Conservation (phyloP, 2,888 invertebrate genomes). For the Trachelus iudaicus region DNA sequence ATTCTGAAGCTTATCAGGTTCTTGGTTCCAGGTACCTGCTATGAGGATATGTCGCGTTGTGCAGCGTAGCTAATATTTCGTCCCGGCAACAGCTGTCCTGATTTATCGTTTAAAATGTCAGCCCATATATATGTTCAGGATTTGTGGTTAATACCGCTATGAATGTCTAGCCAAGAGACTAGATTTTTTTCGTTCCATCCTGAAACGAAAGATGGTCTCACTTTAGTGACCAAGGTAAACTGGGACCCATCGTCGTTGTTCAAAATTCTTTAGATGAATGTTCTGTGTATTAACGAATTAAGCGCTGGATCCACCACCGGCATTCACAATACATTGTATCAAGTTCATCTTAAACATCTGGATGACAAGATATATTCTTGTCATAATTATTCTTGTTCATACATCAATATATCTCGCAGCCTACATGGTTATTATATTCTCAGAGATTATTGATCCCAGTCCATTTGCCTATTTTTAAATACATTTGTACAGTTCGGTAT, state of each 20-base stretch:
- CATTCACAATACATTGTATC: background rate
- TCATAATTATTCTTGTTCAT: background rate
- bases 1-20: conserved; percentile 41
- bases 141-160: conserved; percentile 47
- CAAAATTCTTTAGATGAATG: conserved; percentile 41
- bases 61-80: conserved; percentile 47
- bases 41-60: conserved; percentile 57
- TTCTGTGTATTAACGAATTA: conserved; percentile 33
- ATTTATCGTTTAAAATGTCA: conserved; percentile 49
- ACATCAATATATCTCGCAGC: background rate
- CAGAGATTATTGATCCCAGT: background rate
- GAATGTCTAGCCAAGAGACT: conserved; percentile 42
- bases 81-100: conserved; percentile 45
- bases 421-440: background rate
- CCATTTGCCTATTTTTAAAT: background rate
- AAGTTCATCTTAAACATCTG: background rate
- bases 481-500: background rate
- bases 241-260: conserved; percentile 33
- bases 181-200: conserved; percentile 38
- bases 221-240: conserved; percentile 53
- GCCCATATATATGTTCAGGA: conserved; percentile 50
- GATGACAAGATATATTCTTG: background rate
- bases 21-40: conserved; percentile 64
- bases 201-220: conserved; percentile 42
- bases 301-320: conserved; percentile 33